Evolutionary conservation across 2,797 vertebrate genomes (phyloP).

Genomic region (Cetoscarus ocellatus): DNA sequence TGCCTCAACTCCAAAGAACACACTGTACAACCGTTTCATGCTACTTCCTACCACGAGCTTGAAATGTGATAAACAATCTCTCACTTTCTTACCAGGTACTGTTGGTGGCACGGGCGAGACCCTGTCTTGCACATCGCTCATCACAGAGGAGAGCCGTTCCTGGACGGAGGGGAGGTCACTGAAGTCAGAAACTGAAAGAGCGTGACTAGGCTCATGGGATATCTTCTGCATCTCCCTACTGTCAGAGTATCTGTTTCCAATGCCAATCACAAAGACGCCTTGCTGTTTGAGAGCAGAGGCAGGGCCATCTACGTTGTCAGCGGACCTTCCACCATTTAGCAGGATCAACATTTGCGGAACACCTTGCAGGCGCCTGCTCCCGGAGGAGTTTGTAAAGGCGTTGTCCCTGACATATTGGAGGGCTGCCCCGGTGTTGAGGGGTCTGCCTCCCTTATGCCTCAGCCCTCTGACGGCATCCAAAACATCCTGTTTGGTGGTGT

Average conservation of each 20-base stretch:
- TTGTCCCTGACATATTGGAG: conserved; percentile 67
- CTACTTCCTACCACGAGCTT: too few species aligned
- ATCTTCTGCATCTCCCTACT: conserved; percentile 57
- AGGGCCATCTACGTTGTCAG: conserved; percentile 61
- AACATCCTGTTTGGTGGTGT: conserved; percentile 48
- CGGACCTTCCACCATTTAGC: conserved; percentile 83
- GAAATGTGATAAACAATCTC: neutral
- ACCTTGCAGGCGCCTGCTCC: conserved; percentile 61
- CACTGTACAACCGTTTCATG: too few species aligned
- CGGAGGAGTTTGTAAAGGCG: conserved; percentile 58
- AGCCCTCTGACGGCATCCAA: conserved; percentile 43
- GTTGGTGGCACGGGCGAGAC: conserved; percentile 38
- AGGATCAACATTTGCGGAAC: conserved; percentile 77
- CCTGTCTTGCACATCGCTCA: conserved; percentile 38
- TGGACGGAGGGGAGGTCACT: conserved; percentile 58
- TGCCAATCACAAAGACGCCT: conserved; percentile 39
- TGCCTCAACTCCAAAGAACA: conserved; percentile 35
- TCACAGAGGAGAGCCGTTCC: conserved; percentile 40
- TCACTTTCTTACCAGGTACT: conserved; percentile 24
- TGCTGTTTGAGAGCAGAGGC: conserved; percentile 53
- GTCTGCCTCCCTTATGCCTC: conserved; percentile 66
- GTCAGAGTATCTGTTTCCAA: conserved; percentile 71
- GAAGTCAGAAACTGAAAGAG: conserved; percentile 54
- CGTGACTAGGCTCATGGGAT: conserved; percentile 46
- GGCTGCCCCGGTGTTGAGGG: conserved; percentile 66